Evolutionary conservation across 2,888 invertebrate species (phyloP).

Genomic region (Ashinkailepas kermadecensis): DNA sequence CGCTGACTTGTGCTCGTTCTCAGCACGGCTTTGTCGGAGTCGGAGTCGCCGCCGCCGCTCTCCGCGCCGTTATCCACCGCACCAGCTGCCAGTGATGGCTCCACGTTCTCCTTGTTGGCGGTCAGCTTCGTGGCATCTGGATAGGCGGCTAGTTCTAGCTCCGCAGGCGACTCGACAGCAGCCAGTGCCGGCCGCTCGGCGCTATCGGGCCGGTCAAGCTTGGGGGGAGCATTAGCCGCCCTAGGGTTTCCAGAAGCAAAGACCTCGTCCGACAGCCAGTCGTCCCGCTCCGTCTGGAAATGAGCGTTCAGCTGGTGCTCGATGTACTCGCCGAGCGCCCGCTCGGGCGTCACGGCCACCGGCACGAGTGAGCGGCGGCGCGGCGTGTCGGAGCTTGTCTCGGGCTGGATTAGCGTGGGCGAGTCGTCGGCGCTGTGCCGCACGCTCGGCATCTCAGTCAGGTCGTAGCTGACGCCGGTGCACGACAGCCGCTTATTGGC

Average conservation of each 20-base stretch:
- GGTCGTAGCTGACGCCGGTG: not conserved
- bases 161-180: not conserved
- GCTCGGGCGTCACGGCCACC: not conserved
- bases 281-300: not conserved
- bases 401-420: not conserved
- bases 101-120: not conserved
- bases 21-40: not conserved
- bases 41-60: not conserved
- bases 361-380: not conserved
- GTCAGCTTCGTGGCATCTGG: not conserved
- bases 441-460: not conserved
- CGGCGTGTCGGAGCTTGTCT: not conserved
- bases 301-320: not conserved
- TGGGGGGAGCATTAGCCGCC: not conserved
- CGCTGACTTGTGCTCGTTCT: not conserved
- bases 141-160: not conserved
- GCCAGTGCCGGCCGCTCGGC: not conserved
- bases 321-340: conserved; percentile 14
- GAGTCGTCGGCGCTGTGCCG: not conserved
- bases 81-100: not conserved
- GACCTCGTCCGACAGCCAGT: not conserved
- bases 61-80: not conserved
- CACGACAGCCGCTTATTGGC: not conserved
- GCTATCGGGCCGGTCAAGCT: not conserved
- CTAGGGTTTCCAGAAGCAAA: not conserved